These are phyloP conservation scores for Pseudolaguvia tuberculata DNA, from an alignment of 2,113 vertebrate species.

Conservation along the genomic window DNA sequence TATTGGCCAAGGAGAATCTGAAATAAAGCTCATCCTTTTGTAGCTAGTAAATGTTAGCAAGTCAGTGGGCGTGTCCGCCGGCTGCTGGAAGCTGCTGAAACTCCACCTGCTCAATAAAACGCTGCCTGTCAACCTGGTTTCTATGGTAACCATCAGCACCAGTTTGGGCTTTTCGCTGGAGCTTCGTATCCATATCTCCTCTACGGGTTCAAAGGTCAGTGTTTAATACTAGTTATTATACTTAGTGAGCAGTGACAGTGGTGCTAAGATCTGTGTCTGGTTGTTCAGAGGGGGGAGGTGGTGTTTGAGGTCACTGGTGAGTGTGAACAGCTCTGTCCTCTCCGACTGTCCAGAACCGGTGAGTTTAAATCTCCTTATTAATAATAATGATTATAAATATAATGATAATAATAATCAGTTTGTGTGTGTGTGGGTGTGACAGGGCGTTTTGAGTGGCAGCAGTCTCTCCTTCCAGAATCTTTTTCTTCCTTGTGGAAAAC, in stretches of 20 bases:
- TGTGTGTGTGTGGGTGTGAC: not conserved
- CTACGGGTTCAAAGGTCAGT: conserved; percentile 62
- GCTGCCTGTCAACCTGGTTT: conserved; percentile 71
- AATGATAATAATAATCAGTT: not conserved
- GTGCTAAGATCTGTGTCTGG: not conserved
- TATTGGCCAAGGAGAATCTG: not conserved
- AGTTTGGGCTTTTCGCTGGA: conserved; percentile 76
- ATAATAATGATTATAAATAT: not conserved
- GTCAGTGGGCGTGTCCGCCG: conserved; percentile 75
- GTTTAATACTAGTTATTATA: not conserved
- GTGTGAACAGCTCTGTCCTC: conserved; percentile 82
- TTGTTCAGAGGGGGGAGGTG: conserved; percentile 70
- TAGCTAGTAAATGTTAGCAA: conserved; percentile 84
- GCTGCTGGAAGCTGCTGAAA: conserved; percentile 87
- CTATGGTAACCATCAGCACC: conserved; percentile 76
- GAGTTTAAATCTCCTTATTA: conserved; percentile 30
- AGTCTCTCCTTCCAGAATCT: conserved; percentile 76
- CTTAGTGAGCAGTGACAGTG: too few species aligned
- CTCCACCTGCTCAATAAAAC: conserved; percentile 75
- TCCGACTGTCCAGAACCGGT: conserved; percentile 83
- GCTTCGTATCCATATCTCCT: conserved; percentile 80
- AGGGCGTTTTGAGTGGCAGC: conserved; percentile 83
- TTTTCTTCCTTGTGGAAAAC: conserved; percentile 72
- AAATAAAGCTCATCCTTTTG: not conserved
- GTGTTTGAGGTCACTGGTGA: conserved; percentile 76